Conservation (phyloP, 35 echinoderm and acorn worm genomes). For the Lytechinus pictus region DNA sequence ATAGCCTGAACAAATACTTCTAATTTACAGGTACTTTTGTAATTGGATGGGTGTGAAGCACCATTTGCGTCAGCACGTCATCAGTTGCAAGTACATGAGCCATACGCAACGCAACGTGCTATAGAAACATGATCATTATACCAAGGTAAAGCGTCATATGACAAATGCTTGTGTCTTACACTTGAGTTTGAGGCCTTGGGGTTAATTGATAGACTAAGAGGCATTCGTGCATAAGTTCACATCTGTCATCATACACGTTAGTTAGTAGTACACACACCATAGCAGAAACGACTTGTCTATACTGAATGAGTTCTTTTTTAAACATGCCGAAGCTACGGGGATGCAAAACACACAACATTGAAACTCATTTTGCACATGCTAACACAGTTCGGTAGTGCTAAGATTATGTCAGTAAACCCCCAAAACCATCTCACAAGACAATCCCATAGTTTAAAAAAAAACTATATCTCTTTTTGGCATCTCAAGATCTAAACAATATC, state of each 20-base stretch:
- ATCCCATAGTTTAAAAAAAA: background rate
- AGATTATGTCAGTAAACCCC: background rate
- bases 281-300: background rate
- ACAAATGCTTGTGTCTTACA: background rate
- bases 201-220: conserved; percentile 20
- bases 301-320: background rate
- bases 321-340: background rate
- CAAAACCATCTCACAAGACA: background rate
- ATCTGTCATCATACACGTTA: background rate
- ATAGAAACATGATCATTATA: background rate
- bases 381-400: background rate
- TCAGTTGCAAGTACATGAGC: background rate
- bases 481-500: background rate
- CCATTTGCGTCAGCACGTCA: background rate
- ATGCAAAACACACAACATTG: background rate
- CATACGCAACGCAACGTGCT: background rate
- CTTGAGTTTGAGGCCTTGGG: background rate
- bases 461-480: background rate
- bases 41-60: too few species aligned
- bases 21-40: too few species aligned
- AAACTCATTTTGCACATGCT: background rate
- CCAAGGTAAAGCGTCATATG: background rate
- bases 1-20: too few species aligned
- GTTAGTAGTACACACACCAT: background rate
- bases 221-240: conserved; percentile 1